Conservation (phyloP, 2,113 vertebrate genomes). For the Synodontis membranacea region DNA sequence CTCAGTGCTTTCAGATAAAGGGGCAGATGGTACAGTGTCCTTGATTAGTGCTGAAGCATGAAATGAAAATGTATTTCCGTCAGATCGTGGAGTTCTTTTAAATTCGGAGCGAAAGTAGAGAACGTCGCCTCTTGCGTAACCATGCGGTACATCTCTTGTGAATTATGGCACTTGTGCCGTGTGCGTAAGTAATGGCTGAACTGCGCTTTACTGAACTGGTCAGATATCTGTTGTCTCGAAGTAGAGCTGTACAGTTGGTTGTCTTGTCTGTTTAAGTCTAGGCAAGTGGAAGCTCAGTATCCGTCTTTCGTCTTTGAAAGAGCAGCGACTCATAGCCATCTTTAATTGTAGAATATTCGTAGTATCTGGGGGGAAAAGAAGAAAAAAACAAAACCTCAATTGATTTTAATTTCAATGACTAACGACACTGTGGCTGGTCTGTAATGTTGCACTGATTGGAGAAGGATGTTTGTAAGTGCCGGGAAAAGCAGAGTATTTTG, state of each 20-base stretch:
- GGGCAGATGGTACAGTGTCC: slow-evolving; percentile 12
- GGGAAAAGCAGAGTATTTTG: neutral
- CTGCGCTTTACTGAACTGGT: neutral
- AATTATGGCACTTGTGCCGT: neutral
- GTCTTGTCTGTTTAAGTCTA: neutral
- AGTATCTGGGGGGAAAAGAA: too few relatives aligned
- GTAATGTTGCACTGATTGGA: slow-evolving; percentile 17
- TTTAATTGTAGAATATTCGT: neutral
- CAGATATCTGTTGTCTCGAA: neutral
- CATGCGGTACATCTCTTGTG: neutral
- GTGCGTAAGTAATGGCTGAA: neutral
- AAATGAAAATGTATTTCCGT: slow-evolving; percentile 22
- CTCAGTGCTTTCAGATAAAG: neutral
- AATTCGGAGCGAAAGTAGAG: neutral
- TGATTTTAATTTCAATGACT: neutral
- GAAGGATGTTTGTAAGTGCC: slow-evolving; percentile 10
- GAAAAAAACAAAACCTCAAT: neutral
- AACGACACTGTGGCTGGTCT: neutral
- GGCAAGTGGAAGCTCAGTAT: neutral
- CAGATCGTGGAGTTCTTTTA: neutral
- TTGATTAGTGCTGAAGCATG: slow-evolving; percentile 9
- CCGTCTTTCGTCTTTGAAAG: neutral
- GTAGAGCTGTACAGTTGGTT: neutral
- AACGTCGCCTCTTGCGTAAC: neutral
- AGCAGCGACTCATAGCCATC: neutral